A percentile compares a stretch with the other conserved stretches of the same genome.
These are phyloP conservation scores for Andrena minutula DNA, from an alignment of 2,888 invertebrate species.

Conservation along the genomic window DNA sequence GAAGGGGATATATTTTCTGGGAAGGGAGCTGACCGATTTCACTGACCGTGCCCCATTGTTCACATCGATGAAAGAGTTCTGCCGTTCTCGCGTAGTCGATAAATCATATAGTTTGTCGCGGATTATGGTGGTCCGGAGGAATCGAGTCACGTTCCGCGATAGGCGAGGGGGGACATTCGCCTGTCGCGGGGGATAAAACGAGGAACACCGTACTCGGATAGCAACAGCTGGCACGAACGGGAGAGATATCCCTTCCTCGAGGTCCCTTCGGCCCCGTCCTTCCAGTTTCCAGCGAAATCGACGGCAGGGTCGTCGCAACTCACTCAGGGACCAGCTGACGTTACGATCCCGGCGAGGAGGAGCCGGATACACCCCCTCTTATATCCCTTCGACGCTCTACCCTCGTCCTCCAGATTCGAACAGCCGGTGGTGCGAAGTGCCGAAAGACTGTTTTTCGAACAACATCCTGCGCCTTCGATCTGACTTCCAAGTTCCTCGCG, in stretches of 20 bases:
- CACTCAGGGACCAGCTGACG: conserved; percentile 76
- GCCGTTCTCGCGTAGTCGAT: not conserved
- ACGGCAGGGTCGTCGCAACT: conserved; percentile 69
- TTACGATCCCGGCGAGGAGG: conserved; percentile 70
- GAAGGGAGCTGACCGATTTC: conserved; percentile 2
- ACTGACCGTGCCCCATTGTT: conserved; percentile 10
- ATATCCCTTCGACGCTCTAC: conserved; percentile 53
- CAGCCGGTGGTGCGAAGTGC: conserved; percentile 72
- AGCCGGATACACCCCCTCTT: conserved; percentile 59
- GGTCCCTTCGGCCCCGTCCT: conserved; percentile 55
- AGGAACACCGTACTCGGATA: conserved; percentile 60
- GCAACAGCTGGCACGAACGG: conserved; percentile 75
- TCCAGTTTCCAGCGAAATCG: conserved; percentile 65
- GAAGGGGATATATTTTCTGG: not conserved
- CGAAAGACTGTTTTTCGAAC: conserved; percentile 66
- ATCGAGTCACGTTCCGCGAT: conserved; percentile 60
- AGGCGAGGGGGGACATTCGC: conserved; percentile 15
- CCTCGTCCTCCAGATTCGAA: conserved; percentile 49
- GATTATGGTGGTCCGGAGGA: conserved; percentile 32
- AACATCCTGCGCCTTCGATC: conserved; percentile 64
- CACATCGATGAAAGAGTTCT: not conserved
- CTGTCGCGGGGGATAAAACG: conserved; percentile 69
- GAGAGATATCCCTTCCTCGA: conserved; percentile 59
- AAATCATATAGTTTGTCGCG: conserved; percentile 26
- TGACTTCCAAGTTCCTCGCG: conserved; percentile 45